Conservation (phyloP, 2,797 vertebrate species). For the Taeniopygia guttata region DNA sequence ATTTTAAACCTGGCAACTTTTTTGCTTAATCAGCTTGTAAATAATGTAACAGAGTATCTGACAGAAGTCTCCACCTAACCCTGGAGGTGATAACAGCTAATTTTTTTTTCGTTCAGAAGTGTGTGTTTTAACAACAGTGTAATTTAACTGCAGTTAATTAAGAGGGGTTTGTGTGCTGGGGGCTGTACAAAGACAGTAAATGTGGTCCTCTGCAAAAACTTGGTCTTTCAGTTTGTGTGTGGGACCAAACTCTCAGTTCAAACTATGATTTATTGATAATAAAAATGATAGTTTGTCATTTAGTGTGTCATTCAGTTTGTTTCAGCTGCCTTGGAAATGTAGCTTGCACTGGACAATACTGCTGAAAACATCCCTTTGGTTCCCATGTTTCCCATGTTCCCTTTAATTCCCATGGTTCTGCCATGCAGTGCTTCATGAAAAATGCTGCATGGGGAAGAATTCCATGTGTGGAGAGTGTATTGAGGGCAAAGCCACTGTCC, state of each 20-base stretch:
- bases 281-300: background rate
- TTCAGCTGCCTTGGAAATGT: background rate
- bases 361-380: background rate
- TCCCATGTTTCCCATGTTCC: background rate
- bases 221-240: background rate
- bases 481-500: background rate
- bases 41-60: background rate
- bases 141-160: background rate
- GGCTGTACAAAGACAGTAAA: background rate
- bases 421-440: background rate
- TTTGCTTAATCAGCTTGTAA: background rate
- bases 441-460: background rate
- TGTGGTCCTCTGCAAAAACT: background rate
- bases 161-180: background rate
- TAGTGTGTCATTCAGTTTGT: background rate
- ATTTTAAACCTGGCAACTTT: background rate
- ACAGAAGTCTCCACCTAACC: background rate
- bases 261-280: background rate
- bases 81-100: background rate
- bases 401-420: background rate
- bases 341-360: background rate
- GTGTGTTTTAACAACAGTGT: background rate
- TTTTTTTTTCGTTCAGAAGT: background rate
- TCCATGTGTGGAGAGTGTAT: background rate
- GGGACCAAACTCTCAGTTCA: background rate